Evolutionary conservation across 2,113 vertebrate species (phyloP).

Genomic region (Mastomys natalensis): DNA sequence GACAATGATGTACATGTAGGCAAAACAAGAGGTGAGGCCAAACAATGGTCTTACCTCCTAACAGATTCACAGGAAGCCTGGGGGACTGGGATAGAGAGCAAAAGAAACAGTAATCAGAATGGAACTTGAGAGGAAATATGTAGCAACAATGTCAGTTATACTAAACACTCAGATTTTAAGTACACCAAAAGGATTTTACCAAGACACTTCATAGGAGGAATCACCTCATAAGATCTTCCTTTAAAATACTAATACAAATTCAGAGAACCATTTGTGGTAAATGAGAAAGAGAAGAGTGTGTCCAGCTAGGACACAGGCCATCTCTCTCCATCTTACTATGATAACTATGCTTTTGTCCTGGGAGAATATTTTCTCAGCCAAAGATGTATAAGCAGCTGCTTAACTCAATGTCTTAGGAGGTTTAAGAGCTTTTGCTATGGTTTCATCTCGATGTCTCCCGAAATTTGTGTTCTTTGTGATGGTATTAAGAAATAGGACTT

Average conservation of each 20-base stretch:
- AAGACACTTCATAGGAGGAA: not conserved
- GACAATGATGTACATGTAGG: not conserved
- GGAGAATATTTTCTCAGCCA: not conserved
- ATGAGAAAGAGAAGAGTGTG: not conserved
- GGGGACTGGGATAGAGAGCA: not conserved
- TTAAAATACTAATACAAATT: not conserved
- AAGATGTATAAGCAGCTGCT: not conserved
- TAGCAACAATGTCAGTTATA: not conserved
- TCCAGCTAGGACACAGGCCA: not conserved
- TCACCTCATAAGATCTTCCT: not conserved
- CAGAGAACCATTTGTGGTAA: not conserved
- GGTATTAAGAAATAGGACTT: not conserved
- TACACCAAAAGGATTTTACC: not conserved
- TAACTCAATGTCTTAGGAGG: not conserved
- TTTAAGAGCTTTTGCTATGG: not conserved
- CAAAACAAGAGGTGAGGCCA: not conserved
- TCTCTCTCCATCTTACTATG: not conserved
- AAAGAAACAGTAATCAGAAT: not conserved
- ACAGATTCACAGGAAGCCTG: not conserved
- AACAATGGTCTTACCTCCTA: not conserved
- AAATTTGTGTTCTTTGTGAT: not conserved
- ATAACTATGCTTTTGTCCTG: not conserved
- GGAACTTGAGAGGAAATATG: not conserved
- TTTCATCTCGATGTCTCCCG: not conserved
- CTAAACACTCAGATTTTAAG: not conserved